These are phyloP conservation scores for Fistularia commersonii DNA, from an alignment of 2,797 vertebrate species.

Conservation along the genomic window DNA sequence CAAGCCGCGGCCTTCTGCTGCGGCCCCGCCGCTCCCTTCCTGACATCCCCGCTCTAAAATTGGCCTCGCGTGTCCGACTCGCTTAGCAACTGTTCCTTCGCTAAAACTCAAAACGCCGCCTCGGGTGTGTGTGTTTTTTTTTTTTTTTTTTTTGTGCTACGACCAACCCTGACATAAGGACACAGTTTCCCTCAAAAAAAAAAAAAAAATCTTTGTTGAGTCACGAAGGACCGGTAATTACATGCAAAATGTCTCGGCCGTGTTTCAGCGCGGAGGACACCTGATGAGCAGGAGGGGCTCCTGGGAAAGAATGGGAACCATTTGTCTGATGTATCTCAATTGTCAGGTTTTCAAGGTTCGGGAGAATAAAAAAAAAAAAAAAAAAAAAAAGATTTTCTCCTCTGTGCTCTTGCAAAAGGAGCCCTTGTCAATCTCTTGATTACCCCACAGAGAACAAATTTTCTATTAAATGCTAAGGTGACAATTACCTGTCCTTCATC, in stretches of 20 bases:
- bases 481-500: slow-evolving; percentile 62
- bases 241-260: too few species aligned
- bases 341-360: too few species aligned
- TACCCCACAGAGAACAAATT: slow-evolving; percentile 43
- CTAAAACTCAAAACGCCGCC: slow-evolving; percentile 35
- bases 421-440: slow-evolving; percentile 40
- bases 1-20: neutral
- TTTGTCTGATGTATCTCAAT: too few species aligned
- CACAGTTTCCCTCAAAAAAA: slow-evolving; percentile 15
- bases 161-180: too few species aligned
- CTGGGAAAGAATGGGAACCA: slow-evolving; percentile 46
- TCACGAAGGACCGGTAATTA: slow-evolving; percentile 31
- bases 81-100: slow-evolving; percentile 29
- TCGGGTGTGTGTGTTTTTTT: slow-evolving; percentile 14
- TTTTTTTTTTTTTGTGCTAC: too few species aligned
- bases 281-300: slow-evolving; percentile 33
- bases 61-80: slow-evolving; percentile 34
- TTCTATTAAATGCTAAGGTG: slow-evolving; percentile 61
- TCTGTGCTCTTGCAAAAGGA: slow-evolving; percentile 34
- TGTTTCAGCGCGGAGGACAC: too few species aligned
- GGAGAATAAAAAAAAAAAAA: too few species aligned
- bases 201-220: slow-evolving; percentile 37
- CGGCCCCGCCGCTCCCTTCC: slow-evolving; percentile 11
- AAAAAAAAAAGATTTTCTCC: slow-evolving; percentile 44
- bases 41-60: slow-evolving; percentile 34